These are phyloP conservation scores for Psittacula echo DNA, from an alignment of 2,797 vertebrate genomes.

Conservation along the genomic window DNA sequence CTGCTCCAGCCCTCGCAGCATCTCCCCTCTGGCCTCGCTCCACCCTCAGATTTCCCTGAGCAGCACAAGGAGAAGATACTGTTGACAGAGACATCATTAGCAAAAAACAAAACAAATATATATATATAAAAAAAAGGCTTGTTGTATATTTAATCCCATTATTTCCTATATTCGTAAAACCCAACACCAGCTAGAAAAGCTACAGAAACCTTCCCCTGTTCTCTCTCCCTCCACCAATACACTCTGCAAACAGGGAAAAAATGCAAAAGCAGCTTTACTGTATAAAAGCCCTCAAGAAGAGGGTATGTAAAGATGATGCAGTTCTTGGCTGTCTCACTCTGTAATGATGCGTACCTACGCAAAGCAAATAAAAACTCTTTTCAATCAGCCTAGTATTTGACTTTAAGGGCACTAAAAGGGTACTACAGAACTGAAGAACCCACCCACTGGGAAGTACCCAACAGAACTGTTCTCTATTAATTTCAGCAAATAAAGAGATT, in stretches of 20 bases:
- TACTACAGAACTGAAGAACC: neutral
- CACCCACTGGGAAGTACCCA: neutral
- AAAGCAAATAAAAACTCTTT: neutral
- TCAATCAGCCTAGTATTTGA: neutral
- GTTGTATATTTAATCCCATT: neutral
- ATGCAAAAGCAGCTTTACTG: neutral
- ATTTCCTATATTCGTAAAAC: neutral
- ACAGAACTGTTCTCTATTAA: neutral
- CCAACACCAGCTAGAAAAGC: neutral
- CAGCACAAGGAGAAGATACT: neutral
- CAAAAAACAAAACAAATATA: neutral
- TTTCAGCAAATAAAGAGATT: neutral
- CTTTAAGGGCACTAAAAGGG: neutral
- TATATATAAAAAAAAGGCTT: neutral
- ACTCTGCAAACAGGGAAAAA: neutral
- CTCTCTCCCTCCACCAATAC: neutral
- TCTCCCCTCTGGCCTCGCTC: rapidly evolving
- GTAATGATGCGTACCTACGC: rapidly evolving
- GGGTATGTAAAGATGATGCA: rapidly evolving
- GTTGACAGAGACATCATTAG: neutral
- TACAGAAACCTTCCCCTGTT: neutral
- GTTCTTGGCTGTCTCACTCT: neutral
- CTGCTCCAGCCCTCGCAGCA: neutral
- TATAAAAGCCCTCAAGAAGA: neutral
- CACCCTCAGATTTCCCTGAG: neutral